These are phyloP conservation scores for Dissostichus mawsoni DNA, from an alignment of 2,113 vertebrate genomes.

Conservation along the genomic window DNA sequence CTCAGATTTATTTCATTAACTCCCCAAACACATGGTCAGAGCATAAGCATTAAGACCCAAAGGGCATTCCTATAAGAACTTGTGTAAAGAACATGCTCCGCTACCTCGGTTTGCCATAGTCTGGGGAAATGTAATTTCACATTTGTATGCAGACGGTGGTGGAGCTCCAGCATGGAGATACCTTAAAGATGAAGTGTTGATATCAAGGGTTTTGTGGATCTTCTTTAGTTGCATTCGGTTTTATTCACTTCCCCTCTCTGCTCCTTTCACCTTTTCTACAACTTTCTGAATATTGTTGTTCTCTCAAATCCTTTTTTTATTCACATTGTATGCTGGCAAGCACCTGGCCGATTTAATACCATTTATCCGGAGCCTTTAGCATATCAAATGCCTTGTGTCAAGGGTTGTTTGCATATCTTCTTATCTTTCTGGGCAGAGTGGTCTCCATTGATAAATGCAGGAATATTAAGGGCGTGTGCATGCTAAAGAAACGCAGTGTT, in stretches of 20 bases:
- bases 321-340: constrained; percentile 53
- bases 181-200: constrained; percentile 48
- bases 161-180: constrained; percentile 36
- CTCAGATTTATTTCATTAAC: constrained; percentile 67
- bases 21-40: constrained; percentile 41
- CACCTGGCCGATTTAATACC: constrained; percentile 69
- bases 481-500: constrained; percentile 22
- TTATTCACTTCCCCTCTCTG: neutral
- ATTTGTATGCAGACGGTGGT: constrained; percentile 66
- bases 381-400: constrained; percentile 77
- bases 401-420: constrained; percentile 73
- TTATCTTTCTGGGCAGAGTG: constrained; percentile 62
- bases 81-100: constrained; percentile 49
- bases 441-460: constrained; percentile 48
- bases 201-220: constrained; percentile 43
- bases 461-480: constrained; percentile 43
- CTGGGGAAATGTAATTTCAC: constrained; percentile 67
- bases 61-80: constrained; percentile 45
- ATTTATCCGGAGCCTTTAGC: constrained; percentile 75
- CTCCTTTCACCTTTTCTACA: constrained; percentile 32
- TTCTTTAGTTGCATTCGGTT: constrained; percentile 26
- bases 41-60: constrained; percentile 64
- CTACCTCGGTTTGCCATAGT: constrained; percentile 36
- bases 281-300: constrained; percentile 39
- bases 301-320: constrained; percentile 34